Percentiles rank a stretch among this genome's conserved stretches.
phyloP scores from a whole-genome alignment of 2,888 invertebrate genomes.

The Alviniconcha strummeri region DNA sequence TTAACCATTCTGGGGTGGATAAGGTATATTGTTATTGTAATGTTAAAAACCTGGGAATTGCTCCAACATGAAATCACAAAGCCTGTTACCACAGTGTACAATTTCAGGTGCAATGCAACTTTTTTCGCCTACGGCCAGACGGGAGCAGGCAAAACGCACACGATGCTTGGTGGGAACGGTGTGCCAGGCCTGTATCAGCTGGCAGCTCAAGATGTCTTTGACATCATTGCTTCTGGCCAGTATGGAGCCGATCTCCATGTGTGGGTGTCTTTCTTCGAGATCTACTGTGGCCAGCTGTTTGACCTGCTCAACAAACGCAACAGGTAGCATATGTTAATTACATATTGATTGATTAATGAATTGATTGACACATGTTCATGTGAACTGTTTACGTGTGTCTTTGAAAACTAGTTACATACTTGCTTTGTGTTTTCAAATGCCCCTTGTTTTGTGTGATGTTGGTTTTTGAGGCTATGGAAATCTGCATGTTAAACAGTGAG shows the following conservation, averaged over 20 bases:
- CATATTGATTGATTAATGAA: too few relatives aligned
- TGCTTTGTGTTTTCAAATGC: conserved; percentile 4
- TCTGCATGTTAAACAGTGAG: too few relatives aligned
- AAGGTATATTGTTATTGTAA: too few relatives aligned
- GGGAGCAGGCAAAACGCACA: conserved; percentile 72
- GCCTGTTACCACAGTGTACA: too few relatives aligned
- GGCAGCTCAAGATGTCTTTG: conserved; percentile 69
- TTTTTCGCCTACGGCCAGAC: conserved; percentile 73
- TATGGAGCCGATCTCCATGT: conserved; percentile 62
- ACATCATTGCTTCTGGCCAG: conserved; percentile 56
- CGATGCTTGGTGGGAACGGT: conserved; percentile 67
- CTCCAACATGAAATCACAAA: too few relatives aligned
- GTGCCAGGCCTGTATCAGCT: conserved; percentile 69
- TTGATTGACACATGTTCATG: too few relatives aligned
- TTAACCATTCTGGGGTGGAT: too few relatives aligned
- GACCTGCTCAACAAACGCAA: conserved; percentile 72
- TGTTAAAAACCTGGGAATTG: too few relatives aligned
- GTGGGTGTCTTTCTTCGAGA: conserved; percentile 73
- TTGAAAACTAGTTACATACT: not conserved
- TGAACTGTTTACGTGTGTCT: conserved; percentile 43
- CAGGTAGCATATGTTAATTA: conserved; percentile 46
- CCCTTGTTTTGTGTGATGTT: not conserved
- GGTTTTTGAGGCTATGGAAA: too few relatives aligned
- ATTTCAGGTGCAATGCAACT: conserved; percentile 66
- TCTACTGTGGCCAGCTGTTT: conserved; percentile 72